These are phyloP conservation scores for Gastrophysa polygoni DNA, from an alignment of 2,888 invertebrate genomes.

Conservation along the genomic window DNA sequence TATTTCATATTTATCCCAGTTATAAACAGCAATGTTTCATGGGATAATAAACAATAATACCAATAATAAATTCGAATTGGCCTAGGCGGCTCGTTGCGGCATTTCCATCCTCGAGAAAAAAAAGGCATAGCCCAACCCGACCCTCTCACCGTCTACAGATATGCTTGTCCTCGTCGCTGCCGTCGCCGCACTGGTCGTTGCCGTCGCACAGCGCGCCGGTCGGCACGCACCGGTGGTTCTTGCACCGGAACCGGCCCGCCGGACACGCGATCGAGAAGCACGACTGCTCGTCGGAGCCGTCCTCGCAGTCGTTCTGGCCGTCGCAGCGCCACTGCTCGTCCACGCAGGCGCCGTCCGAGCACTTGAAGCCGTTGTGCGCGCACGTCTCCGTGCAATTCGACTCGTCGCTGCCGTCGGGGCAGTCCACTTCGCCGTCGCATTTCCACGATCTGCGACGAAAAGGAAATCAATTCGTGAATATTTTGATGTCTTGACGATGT, in stretches of 20 bases:
- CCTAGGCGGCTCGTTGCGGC: too few species aligned
- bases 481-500: neutral
- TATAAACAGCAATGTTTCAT: too few species aligned
- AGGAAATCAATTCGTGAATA: neutral
- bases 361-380: conserved; percentile 58
- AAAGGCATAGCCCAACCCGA: too few species aligned
- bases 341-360: conserved; percentile 62
- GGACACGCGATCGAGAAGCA: conserved; percentile 59
- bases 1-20: too few species aligned
- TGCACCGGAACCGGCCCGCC: conserved; percentile 55
- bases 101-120: too few species aligned
- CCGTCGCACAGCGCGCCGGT: conserved; percentile 70
- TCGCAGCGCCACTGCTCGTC: conserved; percentile 69
- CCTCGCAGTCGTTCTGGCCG: conserved; percentile 67
- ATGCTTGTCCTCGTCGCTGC: conserved; percentile 68
- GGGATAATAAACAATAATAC: too few species aligned
- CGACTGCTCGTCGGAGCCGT: conserved; percentile 64
- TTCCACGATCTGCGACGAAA: conserved; percentile 35
- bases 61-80: too few species aligned
- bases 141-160: conserved; percentile 41
- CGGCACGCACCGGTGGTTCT: conserved; percentile 55
- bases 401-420: conserved; percentile 83
- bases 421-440: conserved; percentile 63
- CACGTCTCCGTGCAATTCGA: conserved; percentile 68
- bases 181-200: conserved; percentile 75